Conservation (phyloP, 1,140 invertebrate species). For the Drosophila dunni region DNA sequence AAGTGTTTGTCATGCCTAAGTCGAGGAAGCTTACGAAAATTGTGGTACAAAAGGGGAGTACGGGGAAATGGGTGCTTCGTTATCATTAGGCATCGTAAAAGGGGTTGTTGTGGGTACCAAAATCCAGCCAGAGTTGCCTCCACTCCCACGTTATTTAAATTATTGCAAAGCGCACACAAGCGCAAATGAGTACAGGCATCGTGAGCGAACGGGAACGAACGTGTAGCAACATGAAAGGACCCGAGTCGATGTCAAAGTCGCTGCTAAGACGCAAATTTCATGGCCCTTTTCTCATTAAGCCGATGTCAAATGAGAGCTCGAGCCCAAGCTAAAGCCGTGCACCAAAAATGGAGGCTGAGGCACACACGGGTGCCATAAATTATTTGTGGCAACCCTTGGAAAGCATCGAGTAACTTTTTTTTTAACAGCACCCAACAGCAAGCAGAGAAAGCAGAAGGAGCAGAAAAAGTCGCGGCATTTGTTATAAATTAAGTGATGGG, state of each 20-base stretch:
- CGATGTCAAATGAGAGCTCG: constrained; percentile 55
- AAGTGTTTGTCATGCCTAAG: neutral
- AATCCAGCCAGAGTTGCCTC: neutral
- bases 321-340: constrained; percentile 2
- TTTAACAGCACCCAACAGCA: constrained; percentile 7
- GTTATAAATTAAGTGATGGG: constrained; percentile 80
- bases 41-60: neutral
- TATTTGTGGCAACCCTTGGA: constrained; percentile 73
- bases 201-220: constrained; percentile 44
- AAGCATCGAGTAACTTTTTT: constrained; percentile 57
- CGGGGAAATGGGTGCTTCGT: constrained; percentile 1
- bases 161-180: constrained; percentile 66
- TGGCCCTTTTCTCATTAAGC: constrained; percentile 75
- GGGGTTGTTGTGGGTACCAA: constrained; percentile 29
- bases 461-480: constrained; percentile 54
- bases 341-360: neutral
- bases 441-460: constrained; percentile 3
- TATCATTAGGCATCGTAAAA: constrained; percentile 27
- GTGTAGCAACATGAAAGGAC: constrained; percentile 35
- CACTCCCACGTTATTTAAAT: constrained; percentile 60
- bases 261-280: constrained; percentile 62
- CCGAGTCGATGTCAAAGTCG: constrained; percentile 21
- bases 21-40: neutral
- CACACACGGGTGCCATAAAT: constrained; percentile 75
- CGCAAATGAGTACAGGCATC: constrained; percentile 59